These are phyloP conservation scores for Galago senegalensis DNA, from an alignment of 2,797 vertebrate species.

Conservation along the genomic window DNA sequence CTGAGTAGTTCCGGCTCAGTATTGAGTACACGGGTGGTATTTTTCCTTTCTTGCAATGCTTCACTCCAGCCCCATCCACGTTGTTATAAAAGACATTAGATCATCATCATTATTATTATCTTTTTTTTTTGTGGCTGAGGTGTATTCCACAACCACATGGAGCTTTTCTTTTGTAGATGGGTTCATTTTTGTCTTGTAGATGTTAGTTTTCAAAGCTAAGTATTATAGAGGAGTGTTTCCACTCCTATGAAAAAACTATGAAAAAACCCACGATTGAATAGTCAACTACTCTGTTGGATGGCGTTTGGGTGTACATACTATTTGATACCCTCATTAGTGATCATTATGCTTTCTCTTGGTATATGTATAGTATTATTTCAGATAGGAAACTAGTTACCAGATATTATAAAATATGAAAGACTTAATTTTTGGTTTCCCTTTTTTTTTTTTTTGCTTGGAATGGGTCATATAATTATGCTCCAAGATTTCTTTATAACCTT, in stretches of 20 bases:
- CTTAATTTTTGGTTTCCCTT: constrained; percentile 9
- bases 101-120: no score
- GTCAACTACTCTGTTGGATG: neutral
- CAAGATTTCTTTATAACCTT: constrained; percentile 13
- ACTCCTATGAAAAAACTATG: neutral
- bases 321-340: neutral
- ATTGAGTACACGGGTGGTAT: no score
- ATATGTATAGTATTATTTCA: neutral
- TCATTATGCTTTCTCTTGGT: neutral
- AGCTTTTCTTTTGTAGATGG: neutral
- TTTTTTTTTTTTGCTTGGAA: constrained; percentile 8
- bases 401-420: neutral
- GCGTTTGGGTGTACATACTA: neutral
- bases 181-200: neutral
- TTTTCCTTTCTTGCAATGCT: no score
- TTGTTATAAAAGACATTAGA: no score
- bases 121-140: no score
- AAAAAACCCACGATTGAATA: neutral
- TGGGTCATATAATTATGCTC: neutral
- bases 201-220: constrained; percentile 36
- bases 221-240: neutral
- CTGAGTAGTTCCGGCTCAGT: no score
- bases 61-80: no score
- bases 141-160: no score
- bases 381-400: neutral